Base-by-base conservation (phyloP, 2,888 invertebrate genomes). In the Leptinotarsa haldemani region DNA sequence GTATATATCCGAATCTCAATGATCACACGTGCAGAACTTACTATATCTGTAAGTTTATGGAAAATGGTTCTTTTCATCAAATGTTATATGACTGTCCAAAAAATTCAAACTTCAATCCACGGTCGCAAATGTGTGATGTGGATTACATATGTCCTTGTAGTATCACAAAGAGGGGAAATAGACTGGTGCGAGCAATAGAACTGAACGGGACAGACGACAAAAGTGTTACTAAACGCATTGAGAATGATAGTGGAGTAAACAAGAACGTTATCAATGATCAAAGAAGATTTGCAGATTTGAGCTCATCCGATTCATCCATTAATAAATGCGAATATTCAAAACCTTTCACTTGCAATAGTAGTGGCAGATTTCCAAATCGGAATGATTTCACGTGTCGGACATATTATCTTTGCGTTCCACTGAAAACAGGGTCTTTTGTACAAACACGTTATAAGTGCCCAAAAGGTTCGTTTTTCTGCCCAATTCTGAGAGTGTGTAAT, bases 391-490 rank as follows among this genome's bases (percentile, higher is more conserved):
- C 86, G 1, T 90, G 90, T 73, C 84, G 88, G 76, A 83, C 81
- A 0, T 90, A 89, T 77, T 88, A 84, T 73, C 83, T 86, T 47
- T 90, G 90, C 77, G 87, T 88, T 0, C 74, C 83, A n/a, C 71
- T 25, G 64, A 69, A 52, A 56, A 46, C 47, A 25, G 65, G 65
- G 9, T 20, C 46, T 4, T 22, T 65, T 25, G 16, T 4, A 16
- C 18, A 1, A 50, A 48, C 3, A 20, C 18, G 0, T 7, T 48
- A 25, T 18, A 22, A 1, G 15, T 65, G n/a, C 22, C 47, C 25
- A 9, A 15, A 3, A 48, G 15, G 18, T 13, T 25, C 18, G 16
- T 18, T 20, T 20, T 25, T 50, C 48, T 20, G 20, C 15, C 64
- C 64, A 18, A 2, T 15, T 5, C 40, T 3, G 13, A 46, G n/a